Evolutionary conservation across 2,113 vertebrate genomes (phyloP).

Genomic region (Prolemur simus): DNA sequence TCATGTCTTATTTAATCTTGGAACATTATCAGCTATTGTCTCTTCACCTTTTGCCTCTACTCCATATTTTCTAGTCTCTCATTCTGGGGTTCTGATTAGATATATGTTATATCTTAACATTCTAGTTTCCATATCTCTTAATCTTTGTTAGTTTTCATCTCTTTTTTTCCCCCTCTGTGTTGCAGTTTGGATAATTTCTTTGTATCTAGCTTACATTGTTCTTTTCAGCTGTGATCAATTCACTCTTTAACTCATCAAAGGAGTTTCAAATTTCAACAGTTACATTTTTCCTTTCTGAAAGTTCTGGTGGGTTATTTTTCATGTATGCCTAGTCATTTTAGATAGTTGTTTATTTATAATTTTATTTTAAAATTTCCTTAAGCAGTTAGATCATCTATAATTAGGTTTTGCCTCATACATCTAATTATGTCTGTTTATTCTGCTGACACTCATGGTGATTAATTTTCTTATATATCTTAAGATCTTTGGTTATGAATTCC

Average conservation of each 20-base stretch:
- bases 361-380: slow-evolving; percentile 11
- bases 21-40: not conserved
- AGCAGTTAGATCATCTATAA: not conserved
- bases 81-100: not conserved
- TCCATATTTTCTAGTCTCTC: not conserved
- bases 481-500: not conserved
- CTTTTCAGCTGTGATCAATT: not conserved
- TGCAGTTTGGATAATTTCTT: not conserved
- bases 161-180: no score
- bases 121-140: not conserved
- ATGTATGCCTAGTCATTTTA: not conserved
- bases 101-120: not conserved
- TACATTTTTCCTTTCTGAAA: not conserved
- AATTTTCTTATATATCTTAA: not conserved
- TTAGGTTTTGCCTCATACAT: not conserved
- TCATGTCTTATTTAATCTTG: not conserved
- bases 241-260: not conserved
- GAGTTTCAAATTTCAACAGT: not conserved
- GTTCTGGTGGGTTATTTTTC: not conserved
- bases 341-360: not conserved
- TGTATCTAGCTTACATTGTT: not conserved
- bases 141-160: not conserved
- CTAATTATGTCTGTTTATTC: slow-evolving; percentile 17
- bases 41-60: not conserved
- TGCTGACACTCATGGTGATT: not conserved